A percentile compares a stretch with the other conserved stretches of the same genome.
Conservation (phyloP, 2,888 invertebrate genomes). For the Pollenia griseotomentosa region DNA sequence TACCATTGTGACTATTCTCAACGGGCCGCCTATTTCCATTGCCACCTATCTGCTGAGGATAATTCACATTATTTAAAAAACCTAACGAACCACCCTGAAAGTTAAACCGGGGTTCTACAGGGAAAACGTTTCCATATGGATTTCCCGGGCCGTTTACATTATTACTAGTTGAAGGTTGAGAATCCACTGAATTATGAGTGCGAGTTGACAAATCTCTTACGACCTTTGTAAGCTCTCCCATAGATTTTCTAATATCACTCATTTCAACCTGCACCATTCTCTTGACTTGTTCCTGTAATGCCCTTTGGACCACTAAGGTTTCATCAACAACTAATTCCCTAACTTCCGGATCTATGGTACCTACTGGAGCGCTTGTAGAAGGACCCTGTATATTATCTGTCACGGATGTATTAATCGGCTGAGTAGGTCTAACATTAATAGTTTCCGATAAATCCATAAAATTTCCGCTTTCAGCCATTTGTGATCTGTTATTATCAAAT, state of each 20-base stretch:
- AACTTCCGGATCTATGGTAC: not conserved
- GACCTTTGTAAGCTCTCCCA: not conserved
- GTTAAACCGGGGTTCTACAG: not conserved
- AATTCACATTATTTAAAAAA: not conserved
- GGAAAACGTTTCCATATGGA: not conserved
- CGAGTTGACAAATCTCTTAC: not conserved
- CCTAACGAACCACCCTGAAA: not conserved
- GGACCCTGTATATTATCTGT: too few relatives aligned
- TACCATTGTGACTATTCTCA: not conserved
- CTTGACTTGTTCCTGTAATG: not conserved
- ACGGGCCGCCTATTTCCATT: not conserved
- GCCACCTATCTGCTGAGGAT: too few relatives aligned
- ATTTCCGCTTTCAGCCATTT: too few relatives aligned
- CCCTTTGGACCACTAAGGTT: not conserved
- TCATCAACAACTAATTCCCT: constrained; percentile 1
- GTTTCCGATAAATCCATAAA: too few relatives aligned
- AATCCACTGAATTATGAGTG: not conserved
- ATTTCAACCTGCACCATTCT: not conserved
- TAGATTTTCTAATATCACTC: not conserved
- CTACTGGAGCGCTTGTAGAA: too few relatives aligned
- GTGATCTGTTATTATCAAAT: too few relatives aligned
- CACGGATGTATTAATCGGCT: too few relatives aligned
- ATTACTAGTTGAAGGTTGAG: not conserved
- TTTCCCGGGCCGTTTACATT: not conserved
- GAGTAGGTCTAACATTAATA: too few relatives aligned